Evolutionary conservation across 2,797 vertebrate genomes (phyloP), one percentile per base, ranked within the genome.

Genomic region (Hypotaenidia philippensis): DNA sequence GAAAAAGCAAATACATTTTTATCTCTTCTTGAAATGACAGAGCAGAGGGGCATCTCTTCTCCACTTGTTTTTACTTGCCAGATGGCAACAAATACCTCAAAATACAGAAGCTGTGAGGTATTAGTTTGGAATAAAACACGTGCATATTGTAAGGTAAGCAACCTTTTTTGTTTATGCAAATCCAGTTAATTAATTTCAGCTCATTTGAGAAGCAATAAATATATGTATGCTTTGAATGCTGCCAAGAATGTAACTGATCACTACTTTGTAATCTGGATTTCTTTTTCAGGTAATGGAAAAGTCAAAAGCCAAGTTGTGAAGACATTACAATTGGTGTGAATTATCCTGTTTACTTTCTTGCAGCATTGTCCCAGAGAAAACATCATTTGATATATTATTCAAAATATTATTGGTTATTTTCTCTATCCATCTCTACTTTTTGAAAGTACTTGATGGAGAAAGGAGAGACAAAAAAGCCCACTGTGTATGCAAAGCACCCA

Each of bases 241-340:
- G 94, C 91, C 95, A 96, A 87, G 92, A 91, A 95, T 78, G 94
- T 92, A 93, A 96, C 2, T 11, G 94, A 94, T 93, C 87, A 66
- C 69, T 83, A 1, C 84, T 91, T 85, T 52, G 61, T 87, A 89
- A 93, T 92, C 56, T 86, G 87, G 76, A 93, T 89, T 93, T 95
- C 61, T 91, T 94, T 87, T 87, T 86, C 72, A 47, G 81, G 83
- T 91, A 93, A 92, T 0, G 18, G 90, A 95, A 94, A 90, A 95
- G 71, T 71, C 75, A 93, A 76, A 96, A 64, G 82, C 36, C 71
- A 92, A 77, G 18, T 90, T 88, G 49, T 86, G 29, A 76, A 80
- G 61, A 31, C 64, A 15, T 77, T 71, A 68, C 3, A 2, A 45
- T 53, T 74, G 34, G 22, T 64, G 63, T 66, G 66, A 77, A 80